A percentile compares a stretch with the other conserved stretches of the same genome.
Evolutionary conservation across 2,888 invertebrate genomes (phyloP).

Genomic region (Diaperis boleti): DNA sequence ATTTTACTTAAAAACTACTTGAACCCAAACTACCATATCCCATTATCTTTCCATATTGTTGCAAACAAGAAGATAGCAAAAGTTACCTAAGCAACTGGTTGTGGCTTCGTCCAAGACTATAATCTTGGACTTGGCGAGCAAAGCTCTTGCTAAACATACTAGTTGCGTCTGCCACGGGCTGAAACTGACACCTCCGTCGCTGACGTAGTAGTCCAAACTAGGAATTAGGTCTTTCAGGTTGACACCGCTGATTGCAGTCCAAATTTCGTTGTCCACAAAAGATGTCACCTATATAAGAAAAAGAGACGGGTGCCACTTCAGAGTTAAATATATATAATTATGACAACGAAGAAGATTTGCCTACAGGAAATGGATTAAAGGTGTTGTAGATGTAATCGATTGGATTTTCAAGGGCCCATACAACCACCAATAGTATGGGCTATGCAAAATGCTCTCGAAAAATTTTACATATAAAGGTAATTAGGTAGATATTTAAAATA

Average conservation of each 20-base stretch:
- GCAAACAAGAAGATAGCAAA: too few relatives aligned
- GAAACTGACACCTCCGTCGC: constrained; percentile 56
- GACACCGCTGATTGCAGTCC: constrained; percentile 61
- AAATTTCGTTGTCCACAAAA: constrained; percentile 56
- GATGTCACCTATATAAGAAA: constrained; percentile 36
- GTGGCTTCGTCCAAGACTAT: constrained; percentile 72
- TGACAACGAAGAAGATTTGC: constrained; percentile 24
- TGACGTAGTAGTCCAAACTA: constrained; percentile 39
- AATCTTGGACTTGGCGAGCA: constrained; percentile 68
- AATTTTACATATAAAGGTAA: constrained; percentile 35
- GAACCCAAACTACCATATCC: too few relatives aligned
- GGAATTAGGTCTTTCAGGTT: constrained; percentile 60
- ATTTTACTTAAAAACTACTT: too few relatives aligned
- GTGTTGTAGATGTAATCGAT: constrained; percentile 13
- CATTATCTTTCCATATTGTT: too few relatives aligned
- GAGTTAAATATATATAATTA: constrained; percentile 30
- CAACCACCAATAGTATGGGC: constrained; percentile 31
- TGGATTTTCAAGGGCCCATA: constrained; percentile 22
- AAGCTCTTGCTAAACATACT: constrained; percentile 70
- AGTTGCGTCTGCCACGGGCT: constrained; percentile 71
- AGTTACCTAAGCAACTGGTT: too few relatives aligned
- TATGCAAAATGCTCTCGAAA: constrained; percentile 28
- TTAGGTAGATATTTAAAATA: constrained; percentile 33
- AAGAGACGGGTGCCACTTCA: constrained; percentile 29
- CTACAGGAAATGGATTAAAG: constrained; percentile 29